A percentile compares a stretch with the other conserved stretches of the same genome.
These are phyloP conservation scores for Spongilla lacustris DNA, from an alignment of 37 sponge, comb jelly and placozoan species.

Conservation along the genomic window DNA sequence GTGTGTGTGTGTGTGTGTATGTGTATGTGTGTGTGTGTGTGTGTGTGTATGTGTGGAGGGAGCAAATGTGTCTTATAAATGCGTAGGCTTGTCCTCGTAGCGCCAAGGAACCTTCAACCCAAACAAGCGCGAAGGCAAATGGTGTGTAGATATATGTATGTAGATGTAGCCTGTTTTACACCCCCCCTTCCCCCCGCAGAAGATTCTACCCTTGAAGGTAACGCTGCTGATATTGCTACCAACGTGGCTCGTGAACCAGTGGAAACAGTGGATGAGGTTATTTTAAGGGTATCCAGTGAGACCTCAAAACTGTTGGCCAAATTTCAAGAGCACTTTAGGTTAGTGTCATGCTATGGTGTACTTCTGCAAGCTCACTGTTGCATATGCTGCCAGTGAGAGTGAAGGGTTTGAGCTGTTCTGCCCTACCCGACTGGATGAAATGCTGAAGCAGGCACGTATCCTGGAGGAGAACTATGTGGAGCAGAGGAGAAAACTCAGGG, in stretches of 20 bases:
- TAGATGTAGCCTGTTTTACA: no score
- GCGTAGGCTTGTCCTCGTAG: no score
- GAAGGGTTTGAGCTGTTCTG: constrained; percentile 69
- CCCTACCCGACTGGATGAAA: constrained; percentile 59
- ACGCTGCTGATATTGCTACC: not conserved
- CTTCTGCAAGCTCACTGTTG: not conserved
- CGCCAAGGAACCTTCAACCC: no score
- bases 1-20: no score
- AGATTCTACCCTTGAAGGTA: not conserved
- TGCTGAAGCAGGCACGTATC: constrained; percentile 56
- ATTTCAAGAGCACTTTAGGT: constrained; percentile 58
- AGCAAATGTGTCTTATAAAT: no score
- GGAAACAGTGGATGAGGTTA: constrained; percentile 9
- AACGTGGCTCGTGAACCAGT: not conserved
- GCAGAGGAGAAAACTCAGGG: constrained; percentile 47
- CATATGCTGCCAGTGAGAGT: constrained; percentile 38
- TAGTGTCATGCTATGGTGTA: no score
- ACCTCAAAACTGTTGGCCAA: constrained; percentile 14
- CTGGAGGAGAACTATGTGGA: constrained; percentile 51
- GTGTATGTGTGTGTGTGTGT: no score
- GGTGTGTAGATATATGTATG: no score
- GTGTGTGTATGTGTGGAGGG: no score
- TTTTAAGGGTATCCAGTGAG: constrained; percentile 20
- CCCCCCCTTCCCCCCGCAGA: not conserved
- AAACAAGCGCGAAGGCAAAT: no score